Evolutionary conservation across 2,888 invertebrate species (phyloP), one percentile per base, ranked within the genome.

Genomic region (Meteorus colon): DNA sequence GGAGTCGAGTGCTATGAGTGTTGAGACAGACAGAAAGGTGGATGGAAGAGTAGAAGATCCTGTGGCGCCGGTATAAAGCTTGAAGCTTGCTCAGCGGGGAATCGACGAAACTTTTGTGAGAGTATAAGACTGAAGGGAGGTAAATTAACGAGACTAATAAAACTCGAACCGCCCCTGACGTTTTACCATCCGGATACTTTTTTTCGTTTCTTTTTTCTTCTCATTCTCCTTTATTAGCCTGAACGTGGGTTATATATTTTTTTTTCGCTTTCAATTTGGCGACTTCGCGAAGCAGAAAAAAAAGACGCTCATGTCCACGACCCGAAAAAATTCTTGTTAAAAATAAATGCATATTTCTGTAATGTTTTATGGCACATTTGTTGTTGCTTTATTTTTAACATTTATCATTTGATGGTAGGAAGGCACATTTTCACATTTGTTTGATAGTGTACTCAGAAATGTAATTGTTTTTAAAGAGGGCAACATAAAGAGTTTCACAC

Each of bases 131-230:
- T 19, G 55, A 19, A 55, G 55, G 81, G 80, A 81, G 81, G 83
- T 84, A 84, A 86, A 86, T 86, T 86, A 85, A 83, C 82, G 82
- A 79, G 77, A 75, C 81, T 81, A 82, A 84, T 85, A 83, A 85
- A 85, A 84, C 83, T 80, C 79, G 80, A 77, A 81, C 80, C 76
- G 78, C 78, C 72, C 37, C 68, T 37, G 73, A 66, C 63, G 66
- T 66, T 73, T 74, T 74, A 77, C 71, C 77, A 45, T 77, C 73
- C 45, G 55, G 41, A 55, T 69, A 29, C 27, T 79, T 75, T 79
- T 73, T 19, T 19, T 19, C 8, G 19, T 55, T 19, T 55, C 8
- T 8, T 55, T 55, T 8, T 8, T 60, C 55, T 55, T 72, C 65
- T 63, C 48, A 41, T 55, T 55, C 74, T 55, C 27, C 29, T 79